Percentiles rank a stretch among this genome's conserved stretches.
Conservation (phyloP, 2,797 vertebrate species). For the Enteromius afrohamiltoni region DNA sequence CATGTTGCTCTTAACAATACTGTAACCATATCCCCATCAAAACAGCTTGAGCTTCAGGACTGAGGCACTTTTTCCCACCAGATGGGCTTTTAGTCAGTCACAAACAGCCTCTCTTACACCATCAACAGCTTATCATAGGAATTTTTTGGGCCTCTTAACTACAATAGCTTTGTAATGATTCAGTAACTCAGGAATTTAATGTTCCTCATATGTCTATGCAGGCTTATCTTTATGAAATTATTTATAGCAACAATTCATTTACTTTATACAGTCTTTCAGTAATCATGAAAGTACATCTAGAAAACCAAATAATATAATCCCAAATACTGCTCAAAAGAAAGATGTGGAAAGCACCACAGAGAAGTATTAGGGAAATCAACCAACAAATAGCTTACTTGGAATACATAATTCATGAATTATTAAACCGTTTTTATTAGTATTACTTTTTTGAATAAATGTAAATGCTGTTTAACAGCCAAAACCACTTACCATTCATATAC, state of each 20-base stretch:
- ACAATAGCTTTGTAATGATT: slow-evolving; percentile 34
- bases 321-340: neutral
- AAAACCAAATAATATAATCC: neutral
- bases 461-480: no score
- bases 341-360: neutral
- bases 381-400: neutral
- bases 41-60: slow-evolving; percentile 37
- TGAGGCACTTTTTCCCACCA: slow-evolving; percentile 48
- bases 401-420: no score
- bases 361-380: neutral
- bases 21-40: slow-evolving; percentile 45
- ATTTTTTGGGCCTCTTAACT: slow-evolving; percentile 10
- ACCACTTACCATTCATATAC: neutral
- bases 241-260: neutral
- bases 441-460: no score
- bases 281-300: neutral
- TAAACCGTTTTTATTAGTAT: no score
- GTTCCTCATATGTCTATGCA: neutral
- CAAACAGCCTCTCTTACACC: slow-evolving; percentile 56
- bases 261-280: neutral
- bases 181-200: neutral
- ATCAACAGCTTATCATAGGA: slow-evolving; percentile 23
- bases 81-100: slow-evolving; percentile 50
- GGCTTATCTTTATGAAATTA: neutral
- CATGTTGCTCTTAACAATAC: slow-evolving; percentile 42